These are phyloP conservation scores for Drosophila pseudoobscura DNA, from an alignment of 1,140 invertebrate species.

Conservation along the genomic window DNA sequence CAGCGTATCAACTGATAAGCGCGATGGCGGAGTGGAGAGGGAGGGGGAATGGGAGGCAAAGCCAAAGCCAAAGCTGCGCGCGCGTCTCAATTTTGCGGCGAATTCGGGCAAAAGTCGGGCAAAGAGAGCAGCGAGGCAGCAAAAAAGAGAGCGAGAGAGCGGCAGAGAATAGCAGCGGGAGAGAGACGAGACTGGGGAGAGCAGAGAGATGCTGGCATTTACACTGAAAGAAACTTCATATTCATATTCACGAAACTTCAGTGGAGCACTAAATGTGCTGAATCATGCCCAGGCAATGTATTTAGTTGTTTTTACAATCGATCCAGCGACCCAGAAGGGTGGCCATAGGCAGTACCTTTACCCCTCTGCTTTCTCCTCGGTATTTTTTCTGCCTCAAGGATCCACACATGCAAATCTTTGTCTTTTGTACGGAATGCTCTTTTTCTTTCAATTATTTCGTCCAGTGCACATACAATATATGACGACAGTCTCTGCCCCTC, in stretches of 20 bases:
- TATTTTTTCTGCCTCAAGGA: too few species aligned
- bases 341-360: too few species aligned
- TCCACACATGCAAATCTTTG: too few species aligned
- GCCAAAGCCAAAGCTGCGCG: conserved; percentile 52
- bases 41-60: conserved; percentile 10
- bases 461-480: conserved; percentile 13
- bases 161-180: neutral
- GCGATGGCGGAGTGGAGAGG: neutral
- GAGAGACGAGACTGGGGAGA: conserved; percentile 16
- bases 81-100: conserved; percentile 68
- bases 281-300: too few species aligned
- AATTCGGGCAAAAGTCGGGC: conserved; percentile 34
- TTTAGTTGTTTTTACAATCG: too few species aligned
- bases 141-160: neutral
- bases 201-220: neutral
- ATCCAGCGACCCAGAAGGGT: too few species aligned
- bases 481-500: conserved; percentile 22
- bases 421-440: too few species aligned
- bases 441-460: neutral
- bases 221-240: too few species aligned
- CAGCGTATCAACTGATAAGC: conserved; percentile 50
- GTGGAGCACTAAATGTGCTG: too few species aligned
- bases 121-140: conserved; percentile 1
- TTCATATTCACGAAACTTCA: too few species aligned
- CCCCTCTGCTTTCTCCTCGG: too few species aligned